Evolutionary conservation across 2,797 vertebrate genomes (phyloP).

Genomic region (Hypotaenidia okinawae): DNA sequence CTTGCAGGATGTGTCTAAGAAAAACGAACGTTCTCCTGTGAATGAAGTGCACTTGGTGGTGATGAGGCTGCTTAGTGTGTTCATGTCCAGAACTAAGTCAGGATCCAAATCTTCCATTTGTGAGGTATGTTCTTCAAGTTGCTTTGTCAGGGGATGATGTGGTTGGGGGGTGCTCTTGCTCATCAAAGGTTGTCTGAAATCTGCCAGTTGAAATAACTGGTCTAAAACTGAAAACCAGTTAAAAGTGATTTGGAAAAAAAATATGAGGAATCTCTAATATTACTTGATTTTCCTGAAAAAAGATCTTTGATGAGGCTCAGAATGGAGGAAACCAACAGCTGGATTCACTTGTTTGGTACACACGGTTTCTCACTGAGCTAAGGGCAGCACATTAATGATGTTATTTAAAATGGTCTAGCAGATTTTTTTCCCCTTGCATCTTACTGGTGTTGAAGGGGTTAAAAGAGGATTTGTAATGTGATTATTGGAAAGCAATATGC

Average conservation of each 20-base stretch:
- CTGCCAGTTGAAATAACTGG: not conserved
- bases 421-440: not conserved
- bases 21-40: constrained; percentile 92
- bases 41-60: constrained; percentile 98
- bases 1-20: constrained; percentile 93
- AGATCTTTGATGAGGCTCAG: not conserved
- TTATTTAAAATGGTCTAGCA: not conserved
- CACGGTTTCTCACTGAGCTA: not conserved
- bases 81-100: constrained; percentile 99
- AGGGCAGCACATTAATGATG: constrained; percentile 1
- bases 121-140: constrained; percentile 82
- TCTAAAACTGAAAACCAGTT: not conserved
- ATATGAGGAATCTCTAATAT: not conserved
- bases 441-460: constrained; percentile 39
- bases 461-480: constrained; percentile 70
- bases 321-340: not conserved
- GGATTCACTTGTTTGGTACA: not conserved
- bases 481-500: constrained; percentile 71
- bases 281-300: not conserved
- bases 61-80: constrained; percentile 97
- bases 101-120: constrained; percentile 94
- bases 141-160: not conserved
- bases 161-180: not conserved
- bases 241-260: not conserved
- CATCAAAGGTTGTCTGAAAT: not conserved